Evolutionary conservation across 2,888 invertebrate species (phyloP).

Genomic region (Gryllus longicercus): DNA sequence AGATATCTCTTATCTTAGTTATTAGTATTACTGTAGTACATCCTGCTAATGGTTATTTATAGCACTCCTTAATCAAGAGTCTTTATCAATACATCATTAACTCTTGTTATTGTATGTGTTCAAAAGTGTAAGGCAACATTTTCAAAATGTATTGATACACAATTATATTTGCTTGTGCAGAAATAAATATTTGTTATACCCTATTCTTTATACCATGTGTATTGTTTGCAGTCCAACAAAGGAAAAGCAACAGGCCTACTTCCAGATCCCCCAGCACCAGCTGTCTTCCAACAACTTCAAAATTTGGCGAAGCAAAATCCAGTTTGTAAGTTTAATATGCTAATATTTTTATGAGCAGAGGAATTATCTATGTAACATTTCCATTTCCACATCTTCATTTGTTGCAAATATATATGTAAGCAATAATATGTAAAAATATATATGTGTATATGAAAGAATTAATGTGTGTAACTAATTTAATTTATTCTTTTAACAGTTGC

Average conservation of each 20-base stretch:
- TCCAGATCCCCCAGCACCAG: slow-evolving; percentile 48
- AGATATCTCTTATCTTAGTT: slow-evolving; percentile 34
- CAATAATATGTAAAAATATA: too few species aligned
- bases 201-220: too few species aligned
- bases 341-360: too few species aligned
- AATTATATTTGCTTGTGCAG: too few species aligned
- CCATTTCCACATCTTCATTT: too few species aligned
- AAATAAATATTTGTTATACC: too few species aligned
- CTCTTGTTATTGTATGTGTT: not conserved
- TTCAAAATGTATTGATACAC: too few species aligned
- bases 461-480: too few species aligned
- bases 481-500: slow-evolving; percentile 43
- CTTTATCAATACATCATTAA: not conserved
- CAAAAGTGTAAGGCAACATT: not conserved
- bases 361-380: too few species aligned
- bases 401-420: too few species aligned
- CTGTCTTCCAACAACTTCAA: slow-evolving; percentile 49
- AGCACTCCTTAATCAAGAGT: not conserved
- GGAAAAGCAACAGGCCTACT: slow-evolving; percentile 44
- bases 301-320: slow-evolving; percentile 51
- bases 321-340: slow-evolving; percentile 44
- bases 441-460: too few species aligned
- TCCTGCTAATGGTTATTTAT: not conserved
- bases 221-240: slow-evolving; percentile 36
- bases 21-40: not conserved